Evolutionary conservation across 2,888 invertebrate genomes (phyloP), one percentile per base, ranked within the genome.

Genomic region (Strigamia maritima): DNA sequence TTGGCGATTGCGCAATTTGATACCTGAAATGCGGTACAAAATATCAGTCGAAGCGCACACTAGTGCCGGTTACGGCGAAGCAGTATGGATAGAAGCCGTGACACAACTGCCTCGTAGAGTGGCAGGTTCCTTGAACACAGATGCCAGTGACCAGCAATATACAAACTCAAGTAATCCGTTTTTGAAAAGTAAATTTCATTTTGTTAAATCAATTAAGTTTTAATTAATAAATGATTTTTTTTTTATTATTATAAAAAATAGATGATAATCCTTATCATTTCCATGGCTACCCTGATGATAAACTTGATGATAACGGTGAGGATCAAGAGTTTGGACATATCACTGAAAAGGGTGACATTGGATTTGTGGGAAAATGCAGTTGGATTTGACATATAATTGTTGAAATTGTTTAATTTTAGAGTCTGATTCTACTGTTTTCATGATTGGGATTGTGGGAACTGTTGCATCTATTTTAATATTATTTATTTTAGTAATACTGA

Each of bases 31-130:
- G 60, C 4, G 60, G 7, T 81, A 81, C 65, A 79, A 79, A 28
- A 70, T 81, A 8, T 80, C 79, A 28, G 80, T 81, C 0, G 80
- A 79, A 76, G 81, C 81, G 0, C 75, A 77, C 24, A 81, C 81
- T 6, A 79, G 79, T 31, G 81, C 80, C 65, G 81, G 81, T 0
- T 80, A 78, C 24, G 80, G 81, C n/a, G 79, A 81, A 24, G 75
- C 76, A 2, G 76, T 78, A 1, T 26, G 49, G 0, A 76, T 44
- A 16, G 26, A 60, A 3, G 80, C 70, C 0, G 35, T 19, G 22
- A 81, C 81, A 40, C 76, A 76, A 40, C 38, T 26, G n/a, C 76
- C 40, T 1, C 31, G 44, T 10, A 76, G 38, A 38, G 38, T 40
- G 19, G 14, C 76, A 8, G 76, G 76, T 38, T 35, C 28, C 2